phyloP scores from a whole-genome alignment of 2,113 vertebrate genomes.

The Phrynosoma platyrhinos region DNA sequence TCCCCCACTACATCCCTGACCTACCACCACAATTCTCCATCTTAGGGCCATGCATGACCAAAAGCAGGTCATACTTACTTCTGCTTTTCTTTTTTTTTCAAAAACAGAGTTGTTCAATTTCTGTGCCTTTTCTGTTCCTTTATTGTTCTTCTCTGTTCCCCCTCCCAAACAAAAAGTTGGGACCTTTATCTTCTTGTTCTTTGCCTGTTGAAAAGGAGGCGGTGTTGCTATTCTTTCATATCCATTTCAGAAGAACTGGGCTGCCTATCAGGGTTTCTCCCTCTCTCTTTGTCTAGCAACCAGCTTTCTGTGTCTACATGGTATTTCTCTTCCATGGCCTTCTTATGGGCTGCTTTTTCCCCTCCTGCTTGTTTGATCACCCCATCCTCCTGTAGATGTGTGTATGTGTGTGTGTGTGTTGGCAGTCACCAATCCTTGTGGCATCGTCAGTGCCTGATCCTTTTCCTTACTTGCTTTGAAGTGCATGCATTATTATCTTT shows the following conservation, averaged over 20 bases:
- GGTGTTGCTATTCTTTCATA: not conserved
- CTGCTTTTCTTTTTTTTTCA: too few relatives aligned
- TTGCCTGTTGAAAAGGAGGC: not conserved
- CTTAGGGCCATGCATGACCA: too few relatives aligned
- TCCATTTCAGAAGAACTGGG: not conserved
- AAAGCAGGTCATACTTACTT: too few relatives aligned
- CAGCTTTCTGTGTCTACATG: not conserved
- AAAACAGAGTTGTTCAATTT: not conserved
- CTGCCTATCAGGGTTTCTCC: not conserved
- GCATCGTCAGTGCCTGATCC: not conserved
- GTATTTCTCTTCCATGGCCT: not conserved
- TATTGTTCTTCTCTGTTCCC: not conserved
- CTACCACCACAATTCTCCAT: too few relatives aligned
- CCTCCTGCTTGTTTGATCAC: slow-evolving; percentile 32
- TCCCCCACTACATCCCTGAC: too few relatives aligned
- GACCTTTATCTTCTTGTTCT: not conserved
- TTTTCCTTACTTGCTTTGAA: not conserved
- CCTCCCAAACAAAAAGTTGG: not conserved
- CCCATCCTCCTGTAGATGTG: not conserved
- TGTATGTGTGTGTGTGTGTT: slow-evolving; percentile 24
- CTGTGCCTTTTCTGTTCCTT: not conserved
- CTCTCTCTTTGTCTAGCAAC: not conserved
- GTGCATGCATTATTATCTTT: slow-evolving; percentile 47
- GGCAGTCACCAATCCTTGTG: slow-evolving; percentile 29
- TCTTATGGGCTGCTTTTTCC: slow-evolving; percentile 38